Evolutionary conservation across 2,797 vertebrate genomes (phyloP).

Genomic region (Tragopan temminckii): DNA sequence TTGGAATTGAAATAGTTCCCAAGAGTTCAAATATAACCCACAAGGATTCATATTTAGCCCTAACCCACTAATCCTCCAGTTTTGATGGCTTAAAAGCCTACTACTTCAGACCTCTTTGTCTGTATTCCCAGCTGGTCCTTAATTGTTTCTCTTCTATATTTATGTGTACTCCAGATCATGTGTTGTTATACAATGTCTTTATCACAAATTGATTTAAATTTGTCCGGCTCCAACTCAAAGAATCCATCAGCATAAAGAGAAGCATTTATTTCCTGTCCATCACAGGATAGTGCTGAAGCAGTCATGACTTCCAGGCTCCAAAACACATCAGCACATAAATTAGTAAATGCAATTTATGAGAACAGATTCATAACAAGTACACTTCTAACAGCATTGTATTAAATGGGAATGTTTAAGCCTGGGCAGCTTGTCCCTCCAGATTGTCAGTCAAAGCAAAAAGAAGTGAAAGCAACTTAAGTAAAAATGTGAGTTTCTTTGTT

Average conservation of each 20-base stretch:
- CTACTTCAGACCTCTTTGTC: slow-evolving; percentile 38
- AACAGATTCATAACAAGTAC: slow-evolving; percentile 42
- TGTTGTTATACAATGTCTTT: slow-evolving; percentile 60
- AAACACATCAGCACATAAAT: slow-evolving; percentile 55
- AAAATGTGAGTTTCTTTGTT: slow-evolving; percentile 21
- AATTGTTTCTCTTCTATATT: slow-evolving; percentile 61
- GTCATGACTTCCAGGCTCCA: slow-evolving; percentile 48
- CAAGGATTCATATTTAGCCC: slow-evolving; percentile 42
- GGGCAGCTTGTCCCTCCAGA: slow-evolving; percentile 11
- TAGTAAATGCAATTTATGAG: slow-evolving; percentile 58
- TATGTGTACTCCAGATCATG: slow-evolving; percentile 19
- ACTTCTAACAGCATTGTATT: slow-evolving; percentile 24
- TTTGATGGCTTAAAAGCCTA: slow-evolving; percentile 56
- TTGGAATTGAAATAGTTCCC: slow-evolving; percentile 51
- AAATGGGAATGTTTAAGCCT: slow-evolving; percentile 45
- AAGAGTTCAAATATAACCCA: background rate
- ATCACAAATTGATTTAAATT: slow-evolving; percentile 69
- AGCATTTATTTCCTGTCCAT: slow-evolving; percentile 53
- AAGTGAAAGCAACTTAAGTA: slow-evolving; percentile 15
- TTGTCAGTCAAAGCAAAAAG: slow-evolving; percentile 16
- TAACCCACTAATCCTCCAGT: slow-evolving; percentile 48
- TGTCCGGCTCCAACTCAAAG: slow-evolving; percentile 43
- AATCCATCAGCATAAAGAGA: slow-evolving; percentile 62
- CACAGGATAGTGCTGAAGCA: slow-evolving; percentile 2
- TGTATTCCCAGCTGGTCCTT: slow-evolving; percentile 48